These are phyloP conservation scores for Dasyurus viverrinus DNA, from an alignment of 2,113 vertebrate species.

Conservation along the genomic window DNA sequence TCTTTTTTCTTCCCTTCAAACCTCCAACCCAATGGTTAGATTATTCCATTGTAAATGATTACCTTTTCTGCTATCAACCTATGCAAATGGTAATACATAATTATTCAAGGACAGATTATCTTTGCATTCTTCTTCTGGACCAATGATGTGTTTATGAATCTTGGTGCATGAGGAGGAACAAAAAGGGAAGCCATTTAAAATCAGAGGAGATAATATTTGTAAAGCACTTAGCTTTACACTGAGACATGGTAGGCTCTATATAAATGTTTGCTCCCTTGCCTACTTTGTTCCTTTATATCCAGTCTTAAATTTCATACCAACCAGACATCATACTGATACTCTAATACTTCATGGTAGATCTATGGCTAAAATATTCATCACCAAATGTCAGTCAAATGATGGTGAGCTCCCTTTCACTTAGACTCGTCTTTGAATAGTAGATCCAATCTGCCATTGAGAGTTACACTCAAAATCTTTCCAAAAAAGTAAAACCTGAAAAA, in stretches of 20 bases:
- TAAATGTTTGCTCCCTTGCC: background rate
- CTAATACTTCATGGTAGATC: background rate
- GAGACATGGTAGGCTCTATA: background rate
- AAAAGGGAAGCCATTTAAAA: background rate
- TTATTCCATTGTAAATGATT: accelerated
- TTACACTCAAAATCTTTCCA: background rate
- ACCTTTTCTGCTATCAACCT: background rate
- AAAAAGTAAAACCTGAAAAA: background rate
- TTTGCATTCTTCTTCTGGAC: background rate
- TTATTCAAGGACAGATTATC: background rate
- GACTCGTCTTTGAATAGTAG: background rate
- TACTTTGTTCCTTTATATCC: background rate
- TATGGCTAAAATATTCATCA: background rate
- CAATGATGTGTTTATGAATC: background rate
- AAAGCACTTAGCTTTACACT: background rate
- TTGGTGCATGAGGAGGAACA: background rate
- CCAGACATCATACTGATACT: background rate
- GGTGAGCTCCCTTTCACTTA: background rate
- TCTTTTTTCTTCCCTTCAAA: background rate
- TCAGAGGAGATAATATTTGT: background rate
- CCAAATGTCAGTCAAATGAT: background rate
- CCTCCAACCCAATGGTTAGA: background rate
- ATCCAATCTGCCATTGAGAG: background rate
- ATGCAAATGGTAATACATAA: background rate
- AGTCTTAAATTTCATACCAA: background rate